These are phyloP conservation scores for Phenganax stokvisi DNA, from an alignment of 92 coral and sea anemone species.

Conservation along the genomic window DNA sequence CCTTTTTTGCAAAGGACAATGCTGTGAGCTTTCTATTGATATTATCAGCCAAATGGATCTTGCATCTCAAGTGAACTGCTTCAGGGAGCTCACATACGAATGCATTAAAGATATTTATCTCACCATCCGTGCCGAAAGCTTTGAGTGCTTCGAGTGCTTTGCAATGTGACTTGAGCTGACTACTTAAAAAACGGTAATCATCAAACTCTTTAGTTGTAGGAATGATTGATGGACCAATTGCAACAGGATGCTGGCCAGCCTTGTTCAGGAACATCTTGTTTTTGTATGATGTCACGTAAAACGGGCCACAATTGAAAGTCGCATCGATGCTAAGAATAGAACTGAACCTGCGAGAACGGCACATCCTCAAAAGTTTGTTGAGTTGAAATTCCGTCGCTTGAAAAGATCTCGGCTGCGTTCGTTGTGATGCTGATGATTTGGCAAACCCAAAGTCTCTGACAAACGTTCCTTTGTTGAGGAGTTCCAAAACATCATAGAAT, in stretches of 20 bases:
- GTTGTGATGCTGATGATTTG: slow-evolving; percentile 42
- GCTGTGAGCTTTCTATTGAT: slow-evolving; percentile 48
- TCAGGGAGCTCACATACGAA: slow-evolving; percentile 52
- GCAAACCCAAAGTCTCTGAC: slow-evolving; percentile 53
- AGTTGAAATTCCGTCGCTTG: slow-evolving; percentile 48
- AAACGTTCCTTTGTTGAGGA: slow-evolving; percentile 52
- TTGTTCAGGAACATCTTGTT: slow-evolving; percentile 50
- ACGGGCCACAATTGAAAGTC: slow-evolving; percentile 56
- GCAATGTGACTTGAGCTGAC: slow-evolving; percentile 46
- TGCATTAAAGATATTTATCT: slow-evolving; percentile 52
- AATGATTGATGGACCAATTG: slow-evolving; percentile 49
- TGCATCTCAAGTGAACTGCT: slow-evolving; percentile 50
- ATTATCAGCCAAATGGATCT: slow-evolving; percentile 51
- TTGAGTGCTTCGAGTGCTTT: slow-evolving; percentile 40
- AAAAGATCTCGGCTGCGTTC: slow-evolving; percentile 53
- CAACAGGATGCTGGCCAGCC: slow-evolving; percentile 43
- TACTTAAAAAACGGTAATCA: slow-evolving; percentile 43
- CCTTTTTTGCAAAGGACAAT: slow-evolving; percentile 43
- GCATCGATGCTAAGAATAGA: slow-evolving; percentile 54
- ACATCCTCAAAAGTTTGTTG: slow-evolving; percentile 39
- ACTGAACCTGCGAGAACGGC: slow-evolving; percentile 33
- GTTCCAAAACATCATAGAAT: slow-evolving; percentile 48
- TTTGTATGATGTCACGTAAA: slow-evolving; percentile 46
- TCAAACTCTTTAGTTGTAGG: slow-evolving; percentile 49
- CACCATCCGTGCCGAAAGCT: slow-evolving; percentile 58